Evolutionary conservation across 2,797 vertebrate genomes (phyloP), one percentile per base, ranked within the genome.

Genomic region (Coracias cyanogaster): DNA sequence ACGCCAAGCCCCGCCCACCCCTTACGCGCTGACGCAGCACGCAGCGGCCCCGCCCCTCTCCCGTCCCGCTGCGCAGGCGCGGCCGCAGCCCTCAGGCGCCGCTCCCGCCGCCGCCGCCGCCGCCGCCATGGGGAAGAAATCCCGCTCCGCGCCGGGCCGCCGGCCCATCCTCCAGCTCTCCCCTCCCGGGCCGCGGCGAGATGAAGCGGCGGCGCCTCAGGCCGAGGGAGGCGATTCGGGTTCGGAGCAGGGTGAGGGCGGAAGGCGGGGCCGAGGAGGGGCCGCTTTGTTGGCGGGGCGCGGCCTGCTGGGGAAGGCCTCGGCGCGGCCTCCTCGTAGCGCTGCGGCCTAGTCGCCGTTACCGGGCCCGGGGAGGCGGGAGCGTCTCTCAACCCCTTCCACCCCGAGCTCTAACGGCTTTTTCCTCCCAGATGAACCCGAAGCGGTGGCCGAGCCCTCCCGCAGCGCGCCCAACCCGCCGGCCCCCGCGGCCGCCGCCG

Each of bases 101-200:
- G 54, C 71, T 25, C n/a, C 14, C 41, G 22, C 41, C 41, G 41
- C 41, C 41, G 41, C 41, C 41, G 41, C 41, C 41, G 41, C 41
- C 41, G 41, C 41, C 41, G 41, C 49, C 54, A 99, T 99, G 99
- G 99, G 99, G 91, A 99, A 99, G 98, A 99, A 99, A 98, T 98
- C 97, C 86, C 98, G 99, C 70, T 90, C 98, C 70, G 99, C 98
- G 37, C 98, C 99, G 9, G 98, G 98, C 25, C 98, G 99, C 16
- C 98, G 99, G 97, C 99, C 99, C 6, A 99, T 99, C 79, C 92
- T 99, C 14, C 99, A 99, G 94, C 99, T 99, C 5, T 99, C 99
- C 13, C 99, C 99, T 1, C 98, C 99, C 1, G 99, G 98, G 94
- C 46, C 95, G 94, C 55, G 98, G 8, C 93, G 97, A 1, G 98